Percentiles rank a stretch among this genome's conserved stretches.
Evolutionary conservation across 2,888 invertebrate species (phyloP).

Genomic region (Zaprionus obscuricornis): DNA sequence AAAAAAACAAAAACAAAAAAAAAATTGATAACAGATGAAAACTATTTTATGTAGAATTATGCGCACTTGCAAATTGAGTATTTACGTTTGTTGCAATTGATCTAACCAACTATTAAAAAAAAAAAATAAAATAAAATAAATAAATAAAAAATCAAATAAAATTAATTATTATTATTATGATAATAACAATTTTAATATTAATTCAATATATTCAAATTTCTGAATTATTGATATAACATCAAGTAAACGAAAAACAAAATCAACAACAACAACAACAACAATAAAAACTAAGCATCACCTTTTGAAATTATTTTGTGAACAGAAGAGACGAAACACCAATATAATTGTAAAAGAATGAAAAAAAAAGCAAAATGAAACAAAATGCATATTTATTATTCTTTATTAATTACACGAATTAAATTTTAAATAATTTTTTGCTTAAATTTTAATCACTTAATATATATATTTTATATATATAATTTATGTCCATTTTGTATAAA

Average conservation of each 20-base stretch:
- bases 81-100: conserved; percentile 75
- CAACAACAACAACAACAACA: conserved; percentile 10
- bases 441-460: conserved; percentile 50
- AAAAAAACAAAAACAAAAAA: conserved; percentile 13
- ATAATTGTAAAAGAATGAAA: conserved; percentile 25
- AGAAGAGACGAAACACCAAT: conserved; percentile 51
- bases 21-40: conserved; percentile 47
- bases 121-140: conserved; percentile 1
- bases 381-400: conserved; percentile 48
- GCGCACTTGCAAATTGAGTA: conserved; percentile 64
- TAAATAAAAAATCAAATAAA: no score
- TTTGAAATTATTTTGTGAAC: conserved; percentile 72
- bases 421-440: conserved; percentile 18
- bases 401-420: conserved; percentile 26
- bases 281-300: conserved; percentile 67
- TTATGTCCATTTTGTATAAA: conserved; percentile 52
- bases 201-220: conserved; percentile 7
- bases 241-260: conserved; percentile 3
- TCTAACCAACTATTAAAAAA: conserved; percentile 46
- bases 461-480: not conserved
- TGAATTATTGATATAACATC: conserved; percentile 9
- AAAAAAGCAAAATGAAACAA: conserved; percentile 18
- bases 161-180: not conserved
- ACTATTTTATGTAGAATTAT: conserved; percentile 77
- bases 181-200: conserved; percentile 22